Evolutionary conservation across 2,113 vertebrate genomes (phyloP), one percentile per base, ranked within the genome.

Genomic region (Ictidomys tridecemlineatus): DNA sequence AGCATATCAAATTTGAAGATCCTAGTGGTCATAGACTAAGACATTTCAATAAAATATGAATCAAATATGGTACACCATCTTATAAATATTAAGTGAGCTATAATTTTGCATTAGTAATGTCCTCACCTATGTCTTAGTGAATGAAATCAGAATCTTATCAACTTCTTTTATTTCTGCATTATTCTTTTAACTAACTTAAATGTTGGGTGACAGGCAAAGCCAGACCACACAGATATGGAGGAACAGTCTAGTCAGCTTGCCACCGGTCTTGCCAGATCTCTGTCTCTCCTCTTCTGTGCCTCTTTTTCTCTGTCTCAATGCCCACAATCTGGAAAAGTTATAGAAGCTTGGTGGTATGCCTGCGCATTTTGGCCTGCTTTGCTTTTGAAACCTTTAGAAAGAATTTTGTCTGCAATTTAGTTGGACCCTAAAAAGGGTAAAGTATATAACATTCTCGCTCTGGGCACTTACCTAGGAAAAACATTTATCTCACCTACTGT

Each of bases 361-460:
- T 34, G 58, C 24, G 56, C 83, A 48, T 86, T 93, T 69, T 88
- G 69, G 37, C 56, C 91, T 61, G 17, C 45, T 26, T 93, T 96
- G 85, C 85, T 72, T 95, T 89, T 72, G 84, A 97, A 97, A 89
- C 5, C 39, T 94, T 91, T 45, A 94, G 65, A 77, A 77, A 83
- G 58, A 74, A 37, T 61, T 95, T 76, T 78, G 45, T n/a, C 56
- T 76, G 4, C 39, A 87, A 70, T 45, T 82, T 82, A 96, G 58
- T 93, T 93, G 51, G 45, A 90, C 22, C 42, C 37, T 63, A 74
- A 77, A 96, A 42, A 74, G 4, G 22, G 34, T 48, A 58, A 93
- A 77, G 39, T 65, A 58, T 10, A 32, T 65, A 82, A 79, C 18
- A 61, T 94, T 87, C 89, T 89, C 80, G 53, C 30, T 86, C 63